These are phyloP conservation scores for Virgularia gustaviana DNA, from an alignment of 92 coral and sea anemone genomes.

Conservation along the genomic window DNA sequence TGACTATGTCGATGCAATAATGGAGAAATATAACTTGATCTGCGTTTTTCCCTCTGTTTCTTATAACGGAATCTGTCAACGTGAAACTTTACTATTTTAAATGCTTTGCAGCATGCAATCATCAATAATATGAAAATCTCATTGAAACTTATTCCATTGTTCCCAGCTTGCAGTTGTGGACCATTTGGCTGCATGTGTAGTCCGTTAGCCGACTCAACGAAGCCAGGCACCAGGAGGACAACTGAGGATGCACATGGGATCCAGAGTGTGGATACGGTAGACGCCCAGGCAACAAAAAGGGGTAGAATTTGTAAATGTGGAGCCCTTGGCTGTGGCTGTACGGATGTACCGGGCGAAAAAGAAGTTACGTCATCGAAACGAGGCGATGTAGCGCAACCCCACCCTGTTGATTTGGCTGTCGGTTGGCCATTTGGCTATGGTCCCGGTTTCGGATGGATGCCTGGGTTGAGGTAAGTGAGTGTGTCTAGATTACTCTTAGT, in stretches of 20 bases:
- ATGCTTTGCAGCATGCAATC: no score
- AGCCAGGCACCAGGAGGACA: constrained; percentile 9
- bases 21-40: no score
- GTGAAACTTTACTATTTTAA: no score
- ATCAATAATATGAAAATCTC: no score
- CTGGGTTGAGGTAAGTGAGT: constrained; percentile 11
- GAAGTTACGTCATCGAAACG: neutral
- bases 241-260: neutral
- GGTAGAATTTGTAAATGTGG: constrained; percentile 29
- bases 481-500: neutral
- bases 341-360: constrained; percentile 17
- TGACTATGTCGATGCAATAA: no score
- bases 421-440: constrained; percentile 39
- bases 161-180: constrained; percentile 27
- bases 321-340: constrained; percentile 33
- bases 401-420: constrained; percentile 20
- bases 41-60: no score
- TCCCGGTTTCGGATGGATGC: constrained; percentile 34
- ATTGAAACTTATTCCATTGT: no score
- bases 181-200: constrained; percentile 30
- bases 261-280: neutral
- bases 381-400: constrained; percentile 28
- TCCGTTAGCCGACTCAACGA: neutral
- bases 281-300: constrained; percentile 8
- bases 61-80: no score